phyloP scores from a whole-genome alignment of 2,888 invertebrate genomes.

The Uropetala carovei region DNA sequence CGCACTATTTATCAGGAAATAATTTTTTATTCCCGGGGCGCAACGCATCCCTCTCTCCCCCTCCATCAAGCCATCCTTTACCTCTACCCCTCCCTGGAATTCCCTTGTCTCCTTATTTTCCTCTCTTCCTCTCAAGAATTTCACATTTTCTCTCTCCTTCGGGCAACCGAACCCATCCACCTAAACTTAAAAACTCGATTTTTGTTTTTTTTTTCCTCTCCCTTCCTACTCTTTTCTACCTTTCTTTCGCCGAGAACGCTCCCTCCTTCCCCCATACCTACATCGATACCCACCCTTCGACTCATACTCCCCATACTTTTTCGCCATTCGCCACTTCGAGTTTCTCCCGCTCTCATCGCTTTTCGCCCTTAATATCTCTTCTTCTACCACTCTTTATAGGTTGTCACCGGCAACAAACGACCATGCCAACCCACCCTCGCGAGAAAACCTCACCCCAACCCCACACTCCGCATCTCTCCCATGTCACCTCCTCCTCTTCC shows the following conservation, averaged over 20 bases:
- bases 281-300: neutral
- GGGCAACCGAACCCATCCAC: neutral
- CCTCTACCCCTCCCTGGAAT: neutral
- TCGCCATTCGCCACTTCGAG: neutral
- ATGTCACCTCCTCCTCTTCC: neutral
- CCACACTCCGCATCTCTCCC: neutral
- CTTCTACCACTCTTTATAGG: slow-evolving; percentile 50
- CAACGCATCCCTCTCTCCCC: neutral
- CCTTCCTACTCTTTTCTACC: neutral
- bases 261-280: neutral
- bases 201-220: slow-evolving; percentile 2
- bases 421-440: neutral
- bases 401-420: slow-evolving; percentile 58
- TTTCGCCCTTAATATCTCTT: slow-evolving; percentile 12
- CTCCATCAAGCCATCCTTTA: neutral
- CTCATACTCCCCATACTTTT: neutral
- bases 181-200: slow-evolving; percentile 35
- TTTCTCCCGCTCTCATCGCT: neutral
- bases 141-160: slow-evolving; percentile 25
- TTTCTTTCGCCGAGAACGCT: neutral
- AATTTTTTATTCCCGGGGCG: neutral
- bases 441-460: neutral
- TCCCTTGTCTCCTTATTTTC: neutral
- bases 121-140: neutral
- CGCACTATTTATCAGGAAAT: slow-evolving; percentile 34